Conservation (phyloP, 1,140 invertebrate species). For the Pectinophora gossypiella region DNA sequence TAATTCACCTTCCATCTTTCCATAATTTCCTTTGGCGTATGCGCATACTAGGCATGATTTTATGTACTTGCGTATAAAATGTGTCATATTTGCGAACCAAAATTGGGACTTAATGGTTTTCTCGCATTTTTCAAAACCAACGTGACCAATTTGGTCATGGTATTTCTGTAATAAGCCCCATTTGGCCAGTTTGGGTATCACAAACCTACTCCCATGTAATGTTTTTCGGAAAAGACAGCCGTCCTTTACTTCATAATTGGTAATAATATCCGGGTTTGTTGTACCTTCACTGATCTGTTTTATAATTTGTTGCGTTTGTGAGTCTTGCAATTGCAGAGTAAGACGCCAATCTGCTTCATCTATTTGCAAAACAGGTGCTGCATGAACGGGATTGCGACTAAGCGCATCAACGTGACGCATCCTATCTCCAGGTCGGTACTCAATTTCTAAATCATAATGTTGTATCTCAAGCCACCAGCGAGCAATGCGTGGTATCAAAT, state of each 20-base stretch:
- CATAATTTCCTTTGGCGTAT: slow-evolving; percentile 7
- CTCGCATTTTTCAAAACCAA: slow-evolving; percentile 7
- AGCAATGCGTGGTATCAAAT: too few species aligned
- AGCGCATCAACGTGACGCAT: slow-evolving; percentile 32
- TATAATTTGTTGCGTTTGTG: slow-evolving; percentile 12
- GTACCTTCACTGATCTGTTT: background rate
- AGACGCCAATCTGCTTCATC: slow-evolving; percentile 26
- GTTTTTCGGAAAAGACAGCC: slow-evolving; percentile 7
- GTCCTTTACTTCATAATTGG: slow-evolving; percentile 4
- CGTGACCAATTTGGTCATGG: slow-evolving; percentile 12
- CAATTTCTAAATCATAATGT: slow-evolving; percentile 1
- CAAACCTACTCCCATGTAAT: background rate
- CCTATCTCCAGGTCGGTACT: slow-evolving; percentile 19
- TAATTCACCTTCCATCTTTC: slow-evolving; percentile 16
- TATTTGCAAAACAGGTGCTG: too few species aligned
- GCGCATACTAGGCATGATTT: slow-evolving; percentile 8
- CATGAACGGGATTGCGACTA: slow-evolving; percentile 18
- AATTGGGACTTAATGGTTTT: slow-evolving; percentile 6
- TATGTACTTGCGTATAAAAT: slow-evolving; percentile 11
- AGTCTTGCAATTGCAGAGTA: slow-evolving; percentile 15
- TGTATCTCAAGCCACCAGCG: too few species aligned
- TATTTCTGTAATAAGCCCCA: slow-evolving; percentile 10
- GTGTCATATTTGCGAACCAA: slow-evolving; percentile 11
- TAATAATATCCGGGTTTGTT: slow-evolving; percentile 2
- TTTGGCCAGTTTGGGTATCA: slow-evolving; percentile 10